Evolutionary conservation across 2,888 invertebrate genomes (phyloP).

Genomic region (Drosophila nigricruria): DNA sequence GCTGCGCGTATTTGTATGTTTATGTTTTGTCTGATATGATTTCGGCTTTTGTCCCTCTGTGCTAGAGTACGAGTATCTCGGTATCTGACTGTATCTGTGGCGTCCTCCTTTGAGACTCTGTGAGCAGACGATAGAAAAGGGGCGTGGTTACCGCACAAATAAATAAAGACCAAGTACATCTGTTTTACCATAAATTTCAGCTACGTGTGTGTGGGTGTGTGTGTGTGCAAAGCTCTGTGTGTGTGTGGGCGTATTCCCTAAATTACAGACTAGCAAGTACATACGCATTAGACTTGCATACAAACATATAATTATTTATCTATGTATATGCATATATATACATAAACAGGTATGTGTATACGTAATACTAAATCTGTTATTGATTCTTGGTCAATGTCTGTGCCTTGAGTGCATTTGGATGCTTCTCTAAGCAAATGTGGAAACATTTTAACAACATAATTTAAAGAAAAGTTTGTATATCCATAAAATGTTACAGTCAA

Average conservation of each 20-base stretch:
- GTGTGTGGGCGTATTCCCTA: conserved; percentile 43
- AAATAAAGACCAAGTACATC: conserved; percentile 79
- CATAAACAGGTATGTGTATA: background rate
- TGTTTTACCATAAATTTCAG: conserved; percentile 78
- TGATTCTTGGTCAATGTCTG: conserved; percentile 32
- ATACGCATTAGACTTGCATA: background rate
- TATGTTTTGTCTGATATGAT: conserved; percentile 79
- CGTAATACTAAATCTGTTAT: conserved; percentile 15
- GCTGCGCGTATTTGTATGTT: conserved; percentile 71
- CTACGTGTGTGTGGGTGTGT: conserved; percentile 15
- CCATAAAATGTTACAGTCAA: no score
- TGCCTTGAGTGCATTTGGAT: conserved; percentile 10
- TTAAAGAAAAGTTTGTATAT: background rate
- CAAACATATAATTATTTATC: background rate
- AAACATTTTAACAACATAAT: background rate
- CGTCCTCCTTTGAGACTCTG: conserved; percentile 69
- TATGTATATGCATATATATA: background rate
- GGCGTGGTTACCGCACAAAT: conserved; percentile 42
- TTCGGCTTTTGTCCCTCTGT: conserved; percentile 65
- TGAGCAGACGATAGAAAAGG: conserved; percentile 36
- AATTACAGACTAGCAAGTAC: conserved; percentile 45
- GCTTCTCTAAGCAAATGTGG: background rate
- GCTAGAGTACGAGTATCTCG: conserved; percentile 28
- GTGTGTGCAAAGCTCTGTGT: conserved; percentile 2
- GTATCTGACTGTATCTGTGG: conserved; percentile 24